These are phyloP conservation scores for Drosophila mettleri DNA, from an alignment of 2,888 invertebrate genomes.

Conservation along the genomic window DNA sequence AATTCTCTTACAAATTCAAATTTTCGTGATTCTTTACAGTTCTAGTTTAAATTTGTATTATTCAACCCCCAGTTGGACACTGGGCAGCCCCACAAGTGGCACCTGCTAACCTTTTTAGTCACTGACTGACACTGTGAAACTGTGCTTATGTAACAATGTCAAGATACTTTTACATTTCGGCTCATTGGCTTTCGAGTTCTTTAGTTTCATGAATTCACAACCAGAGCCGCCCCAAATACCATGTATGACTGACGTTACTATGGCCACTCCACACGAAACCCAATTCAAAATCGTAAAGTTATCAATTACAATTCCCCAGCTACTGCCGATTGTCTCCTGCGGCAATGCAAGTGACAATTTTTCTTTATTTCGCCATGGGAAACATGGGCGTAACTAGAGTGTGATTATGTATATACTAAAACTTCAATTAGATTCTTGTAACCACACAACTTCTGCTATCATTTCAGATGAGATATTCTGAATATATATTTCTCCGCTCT, in stretches of 20 bases:
- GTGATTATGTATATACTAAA: not conserved
- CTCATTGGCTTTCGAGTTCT: constrained; percentile 49
- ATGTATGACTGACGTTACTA: constrained; percentile 44
- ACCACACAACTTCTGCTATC: not conserved
- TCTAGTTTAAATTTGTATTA: not conserved
- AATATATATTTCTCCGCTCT: too few relatives aligned
- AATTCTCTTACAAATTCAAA: not conserved
- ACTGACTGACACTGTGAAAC: constrained; percentile 35
- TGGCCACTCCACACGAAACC: constrained; percentile 20
- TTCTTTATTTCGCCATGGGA: not conserved
- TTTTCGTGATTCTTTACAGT: constrained; percentile 1
- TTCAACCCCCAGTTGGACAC: not conserved
- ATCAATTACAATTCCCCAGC: constrained; percentile 61
- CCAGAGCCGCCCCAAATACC: not conserved
- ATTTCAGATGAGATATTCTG: too few relatives aligned
- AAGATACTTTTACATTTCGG: constrained; percentile 59
- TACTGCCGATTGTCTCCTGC: constrained; percentile 22
- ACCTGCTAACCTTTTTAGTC: constrained; percentile 32
- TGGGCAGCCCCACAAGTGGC: constrained; percentile 53
- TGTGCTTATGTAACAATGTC: constrained; percentile 56
- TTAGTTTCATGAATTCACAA: constrained; percentile 1
- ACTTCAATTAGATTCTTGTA: constrained; percentile 3
- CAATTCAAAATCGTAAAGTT: constrained; percentile 62
- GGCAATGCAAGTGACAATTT: constrained; percentile 66
- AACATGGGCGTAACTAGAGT: not conserved